Percentiles rank a stretch among this genome's conserved stretches.
Evolutionary conservation across 2,888 invertebrate genomes (phyloP).

Genomic region (Ctenicera cuprea): DNA sequence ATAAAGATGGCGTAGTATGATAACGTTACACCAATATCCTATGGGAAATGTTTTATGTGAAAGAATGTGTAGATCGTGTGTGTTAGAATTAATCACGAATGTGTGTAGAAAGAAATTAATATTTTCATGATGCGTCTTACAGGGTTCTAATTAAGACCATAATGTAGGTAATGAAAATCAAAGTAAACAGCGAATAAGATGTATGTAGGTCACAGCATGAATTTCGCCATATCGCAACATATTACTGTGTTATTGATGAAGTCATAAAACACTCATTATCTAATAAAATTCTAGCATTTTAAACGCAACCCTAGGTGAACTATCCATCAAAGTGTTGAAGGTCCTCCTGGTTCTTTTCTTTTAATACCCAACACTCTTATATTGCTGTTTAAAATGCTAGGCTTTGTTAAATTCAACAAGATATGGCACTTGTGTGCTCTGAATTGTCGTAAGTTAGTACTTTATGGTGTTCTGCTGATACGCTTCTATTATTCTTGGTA

Average conservation of each 20-base stretch:
- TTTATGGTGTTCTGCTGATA: background rate
- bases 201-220: background rate
- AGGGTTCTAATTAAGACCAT: conserved; percentile 36
- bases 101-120: conserved; percentile 22
- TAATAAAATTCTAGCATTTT: conserved; percentile 6
- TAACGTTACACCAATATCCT: conserved; percentile 14
- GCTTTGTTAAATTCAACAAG: background rate
- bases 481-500: background rate
- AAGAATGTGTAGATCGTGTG: conserved; percentile 19
- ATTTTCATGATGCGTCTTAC: conserved; percentile 28
- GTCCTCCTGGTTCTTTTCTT: too few species aligned
- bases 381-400: background rate
- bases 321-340: too few species aligned
- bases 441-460: conserved; percentile 2
- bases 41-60: conserved; percentile 23
- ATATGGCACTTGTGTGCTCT: conserved; percentile 7
- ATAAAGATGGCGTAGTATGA: conserved; percentile 15
- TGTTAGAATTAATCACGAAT: conserved; percentile 15
- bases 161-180: conserved; percentile 12
- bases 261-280: background rate
- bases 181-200: background rate
- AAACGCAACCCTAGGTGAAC: background rate
- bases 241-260: conserved; percentile 12
- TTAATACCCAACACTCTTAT: too few species aligned
- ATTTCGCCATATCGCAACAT: background rate